Evolutionary conservation across 1,140 invertebrate species (phyloP).

Genomic region (Matsumurasca onukii): DNA sequence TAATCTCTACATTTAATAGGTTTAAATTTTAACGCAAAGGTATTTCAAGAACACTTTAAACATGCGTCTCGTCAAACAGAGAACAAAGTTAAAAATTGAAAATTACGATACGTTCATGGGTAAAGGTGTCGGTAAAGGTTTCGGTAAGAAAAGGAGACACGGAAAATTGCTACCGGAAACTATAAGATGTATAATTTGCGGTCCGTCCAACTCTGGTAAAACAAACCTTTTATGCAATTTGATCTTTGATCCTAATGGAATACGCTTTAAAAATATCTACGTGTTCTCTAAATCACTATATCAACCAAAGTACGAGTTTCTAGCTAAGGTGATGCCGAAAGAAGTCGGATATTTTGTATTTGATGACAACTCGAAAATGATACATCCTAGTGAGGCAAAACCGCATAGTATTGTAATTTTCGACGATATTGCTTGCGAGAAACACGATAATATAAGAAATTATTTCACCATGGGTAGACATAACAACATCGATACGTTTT

Average conservation of each 20-base stretch:
- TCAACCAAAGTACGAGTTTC: conserved; percentile 46
- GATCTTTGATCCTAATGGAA: no score
- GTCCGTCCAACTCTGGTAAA: conserved; percentile 47
- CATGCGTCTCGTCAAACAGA: no score
- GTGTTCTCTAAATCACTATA: conserved; percentile 47
- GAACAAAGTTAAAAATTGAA: no score
- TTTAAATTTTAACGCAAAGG: no score
- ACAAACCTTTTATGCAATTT: no score
- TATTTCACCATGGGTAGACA: conserved; percentile 49
- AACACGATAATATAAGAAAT: conserved; percentile 45
- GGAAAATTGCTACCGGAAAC: conserved; percentile 37
- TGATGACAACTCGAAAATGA: conserved; percentile 42
- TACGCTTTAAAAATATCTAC: conserved; percentile 48
- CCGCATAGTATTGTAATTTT: conserved; percentile 48
- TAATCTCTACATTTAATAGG: no score
- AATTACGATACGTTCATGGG: no score
- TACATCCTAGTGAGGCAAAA: conserved; percentile 38
- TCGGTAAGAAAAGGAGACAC: conserved; percentile 32
- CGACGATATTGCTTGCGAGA: conserved; percentile 48
- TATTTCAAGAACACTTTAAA: no score
- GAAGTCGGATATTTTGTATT: conserved; percentile 41
- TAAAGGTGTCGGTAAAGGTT: neutral
- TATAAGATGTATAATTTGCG: conserved; percentile 43
- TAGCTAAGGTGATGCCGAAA: conserved; percentile 41
- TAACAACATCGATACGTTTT: conserved; percentile 46